These are phyloP conservation scores for Prorops nasuta DNA, from an alignment of 1,140 invertebrate genomes.

Conservation along the genomic window DNA sequence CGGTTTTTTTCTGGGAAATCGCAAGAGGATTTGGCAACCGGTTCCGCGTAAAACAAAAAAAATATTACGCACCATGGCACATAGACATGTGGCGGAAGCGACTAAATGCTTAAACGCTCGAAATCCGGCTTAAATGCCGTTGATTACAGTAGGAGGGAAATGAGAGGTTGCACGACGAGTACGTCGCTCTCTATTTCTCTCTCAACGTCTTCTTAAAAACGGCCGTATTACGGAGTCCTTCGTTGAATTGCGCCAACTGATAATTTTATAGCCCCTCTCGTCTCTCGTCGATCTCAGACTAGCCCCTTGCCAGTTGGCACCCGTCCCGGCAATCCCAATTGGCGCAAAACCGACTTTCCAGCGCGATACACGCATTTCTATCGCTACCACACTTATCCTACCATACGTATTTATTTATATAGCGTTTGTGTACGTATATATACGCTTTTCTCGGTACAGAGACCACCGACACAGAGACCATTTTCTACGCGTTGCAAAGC, in stretches of 20 bases:
- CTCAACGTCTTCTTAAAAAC: neutral
- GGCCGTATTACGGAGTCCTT: neutral
- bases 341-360: too few species aligned
- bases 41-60: neutral
- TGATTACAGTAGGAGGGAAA: slow-evolving; percentile 51
- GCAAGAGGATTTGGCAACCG: neutral
- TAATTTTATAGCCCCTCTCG: neutral
- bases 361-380: too few species aligned
- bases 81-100: slow-evolving; percentile 38
- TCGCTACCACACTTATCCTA: too few species aligned
- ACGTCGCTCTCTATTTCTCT: neutral
- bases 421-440: too few species aligned
- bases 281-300: neutral
- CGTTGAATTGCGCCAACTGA: slow-evolving; percentile 2
- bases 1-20: neutral
- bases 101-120: slow-evolving; percentile 46
- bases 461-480: too few species aligned
- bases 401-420: too few species aligned
- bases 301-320: too few species aligned
- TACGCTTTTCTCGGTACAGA: too few species aligned
- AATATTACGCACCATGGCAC: neutral
- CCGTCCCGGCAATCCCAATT: too few species aligned
- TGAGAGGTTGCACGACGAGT: slow-evolving; percentile 33
- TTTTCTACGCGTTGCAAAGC: too few species aligned
- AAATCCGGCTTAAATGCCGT: slow-evolving; percentile 39